phyloP scores from a whole-genome alignment of 2,888 invertebrate genomes.

The Drepanosiphum platanoidis region DNA sequence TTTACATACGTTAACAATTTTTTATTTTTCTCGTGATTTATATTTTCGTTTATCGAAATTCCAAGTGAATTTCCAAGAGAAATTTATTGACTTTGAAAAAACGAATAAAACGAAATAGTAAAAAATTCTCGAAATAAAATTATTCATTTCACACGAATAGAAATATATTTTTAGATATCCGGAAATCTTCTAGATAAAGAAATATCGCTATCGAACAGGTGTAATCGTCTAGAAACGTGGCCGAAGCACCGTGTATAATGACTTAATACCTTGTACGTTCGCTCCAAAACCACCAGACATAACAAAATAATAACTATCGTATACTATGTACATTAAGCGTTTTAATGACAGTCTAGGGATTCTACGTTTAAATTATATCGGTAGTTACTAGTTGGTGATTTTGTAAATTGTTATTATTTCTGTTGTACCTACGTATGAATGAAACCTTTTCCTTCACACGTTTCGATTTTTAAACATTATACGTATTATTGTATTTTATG shows the following conservation, averaged over 20 bases:
- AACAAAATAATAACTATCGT: background rate
- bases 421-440: background rate
- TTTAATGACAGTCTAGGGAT: background rate
- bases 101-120: too few species aligned
- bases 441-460: background rate
- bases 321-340: background rate
- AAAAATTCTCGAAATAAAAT: too few species aligned
- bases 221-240: background rate
- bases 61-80: too few species aligned
- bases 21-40: too few species aligned
- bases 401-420: background rate
- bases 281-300: constrained; percentile 11
- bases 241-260: constrained; percentile 18
- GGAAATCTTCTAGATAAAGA: background rate
- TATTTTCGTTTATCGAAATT: too few species aligned
- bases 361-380: background rate
- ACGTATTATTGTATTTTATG: background rate
- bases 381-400: background rate
- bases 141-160: too few species aligned
- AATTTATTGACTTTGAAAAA: too few species aligned
- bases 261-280: constrained; percentile 43
- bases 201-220: constrained; percentile 10
- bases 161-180: background rate
- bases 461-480: background rate
- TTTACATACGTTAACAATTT: too few species aligned